A percentile compares a stretch with the other conserved stretches of the same genome.
Conservation (phyloP, 1,140 invertebrate genomes). For the Lepidostoma basale region DNA sequence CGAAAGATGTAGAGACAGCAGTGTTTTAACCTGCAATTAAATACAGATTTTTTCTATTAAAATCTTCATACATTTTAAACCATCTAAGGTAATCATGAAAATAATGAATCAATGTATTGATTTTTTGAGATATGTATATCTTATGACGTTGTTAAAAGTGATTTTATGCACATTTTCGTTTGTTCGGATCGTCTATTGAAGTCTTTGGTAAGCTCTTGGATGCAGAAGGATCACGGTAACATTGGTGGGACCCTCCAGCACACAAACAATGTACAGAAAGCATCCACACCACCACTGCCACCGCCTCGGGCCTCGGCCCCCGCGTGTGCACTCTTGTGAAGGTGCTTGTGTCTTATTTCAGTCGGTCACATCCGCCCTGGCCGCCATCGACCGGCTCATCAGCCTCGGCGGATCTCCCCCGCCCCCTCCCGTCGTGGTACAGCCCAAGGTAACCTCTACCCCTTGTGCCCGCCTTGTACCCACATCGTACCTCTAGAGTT, state of each 20-base stretch:
- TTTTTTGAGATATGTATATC: neutral
- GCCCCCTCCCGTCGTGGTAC: slow-evolving; percentile 39
- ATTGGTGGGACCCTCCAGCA: no score
- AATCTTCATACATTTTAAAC: no score
- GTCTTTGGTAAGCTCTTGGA: no score
- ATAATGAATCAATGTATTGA: neutral
- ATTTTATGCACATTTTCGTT: no score
- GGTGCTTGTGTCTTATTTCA: slow-evolving; percentile 40
- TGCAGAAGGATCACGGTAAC: no score
- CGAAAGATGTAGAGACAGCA: no score
- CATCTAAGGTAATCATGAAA: neutral
- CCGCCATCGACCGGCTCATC: slow-evolving; percentile 57
- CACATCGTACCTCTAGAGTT: no score
- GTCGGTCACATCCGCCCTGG: slow-evolving; percentile 50
- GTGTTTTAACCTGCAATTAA: no score
- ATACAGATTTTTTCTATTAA: no score
- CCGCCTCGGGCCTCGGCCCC: neutral
- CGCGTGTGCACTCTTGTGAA: slow-evolving; percentile 28
- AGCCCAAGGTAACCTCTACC: slow-evolving; percentile 41
- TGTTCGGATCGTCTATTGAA: no score
- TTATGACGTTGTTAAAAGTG: no score
- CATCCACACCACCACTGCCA: neutral
- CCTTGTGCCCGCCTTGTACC: no score
- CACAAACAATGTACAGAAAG: slow-evolving; percentile 12
- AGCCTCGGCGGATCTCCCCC: slow-evolving; percentile 50